These are phyloP conservation scores for Chaitophorus viminalis DNA, from an alignment of 2,888 invertebrate species.

Conservation along the genomic window DNA sequence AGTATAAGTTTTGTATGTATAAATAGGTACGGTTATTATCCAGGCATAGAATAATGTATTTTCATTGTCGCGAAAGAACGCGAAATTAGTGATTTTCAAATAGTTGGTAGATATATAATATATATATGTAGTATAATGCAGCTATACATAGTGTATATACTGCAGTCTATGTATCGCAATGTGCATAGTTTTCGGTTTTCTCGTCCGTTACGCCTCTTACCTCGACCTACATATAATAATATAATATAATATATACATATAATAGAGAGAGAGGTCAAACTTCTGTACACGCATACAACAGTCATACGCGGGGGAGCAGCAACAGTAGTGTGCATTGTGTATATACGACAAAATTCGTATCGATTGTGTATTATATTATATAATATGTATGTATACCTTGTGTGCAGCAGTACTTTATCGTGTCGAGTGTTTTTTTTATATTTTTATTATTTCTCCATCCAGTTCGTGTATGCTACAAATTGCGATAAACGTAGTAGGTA, in stretches of 20 bases:
- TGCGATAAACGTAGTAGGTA: too few species aligned
- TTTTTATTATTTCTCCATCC: not conserved
- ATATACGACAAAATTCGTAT: not conserved
- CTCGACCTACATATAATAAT: slow-evolving; percentile 50
- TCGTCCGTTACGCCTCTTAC: slow-evolving; percentile 57
- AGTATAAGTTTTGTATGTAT: too few species aligned
- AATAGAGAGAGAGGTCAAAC: not conserved
- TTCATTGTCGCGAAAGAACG: not conserved
- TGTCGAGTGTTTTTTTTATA: not conserved
- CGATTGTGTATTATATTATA: too few species aligned
- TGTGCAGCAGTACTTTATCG: not conserved
- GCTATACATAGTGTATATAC: too few species aligned
- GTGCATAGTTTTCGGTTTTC: slow-evolving; percentile 46
- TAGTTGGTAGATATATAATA: not conserved
- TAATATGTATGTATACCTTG: not conserved
- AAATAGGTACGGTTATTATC: not conserved
- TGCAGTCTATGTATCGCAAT: not conserved
- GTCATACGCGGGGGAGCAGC: not conserved
- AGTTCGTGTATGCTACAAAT: not conserved
- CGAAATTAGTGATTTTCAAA: slow-evolving; percentile 23
- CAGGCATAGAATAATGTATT: not conserved
- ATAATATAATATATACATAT: too few species aligned
- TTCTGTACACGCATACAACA: not conserved
- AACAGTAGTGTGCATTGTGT: too few species aligned
- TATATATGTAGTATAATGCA: too few species aligned